Conservation (phyloP, 1,140 invertebrate genomes). For the Hycleus cichorii region DNA sequence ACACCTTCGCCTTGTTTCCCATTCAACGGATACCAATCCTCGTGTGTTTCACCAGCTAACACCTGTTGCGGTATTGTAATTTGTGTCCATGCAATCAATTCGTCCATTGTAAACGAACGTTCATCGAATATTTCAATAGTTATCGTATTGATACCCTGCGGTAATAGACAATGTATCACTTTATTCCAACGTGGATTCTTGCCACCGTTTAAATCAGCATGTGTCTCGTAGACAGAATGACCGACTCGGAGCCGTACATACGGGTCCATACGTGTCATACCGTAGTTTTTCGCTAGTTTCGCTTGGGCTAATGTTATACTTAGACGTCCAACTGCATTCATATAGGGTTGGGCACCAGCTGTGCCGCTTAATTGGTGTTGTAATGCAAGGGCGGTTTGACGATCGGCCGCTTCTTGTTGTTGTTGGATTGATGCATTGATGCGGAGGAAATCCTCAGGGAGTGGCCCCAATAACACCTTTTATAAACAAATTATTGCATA, state of each 20-base stretch:
- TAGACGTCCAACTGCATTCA: conserved; percentile 62
- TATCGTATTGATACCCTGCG: conserved; percentile 78
- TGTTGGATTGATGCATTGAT: conserved; percentile 48
- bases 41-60: conserved; percentile 78
- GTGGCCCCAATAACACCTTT: conserved; percentile 68
- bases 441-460: conserved; percentile 76
- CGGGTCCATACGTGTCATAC: conserved; percentile 92
- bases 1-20: conserved; percentile 89
- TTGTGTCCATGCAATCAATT: conserved; percentile 88
- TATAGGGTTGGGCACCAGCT: conserved; percentile 13
- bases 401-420: conserved; percentile 67
- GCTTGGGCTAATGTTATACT: conserved; percentile 80
- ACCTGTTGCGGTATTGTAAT: conserved; percentile 76
- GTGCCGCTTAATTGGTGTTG: conserved; percentile 62
- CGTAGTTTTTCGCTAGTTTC: conserved; percentile 94
- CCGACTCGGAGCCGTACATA: conserved; percentile 89
- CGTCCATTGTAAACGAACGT: conserved; percentile 91
- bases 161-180: conserved; percentile 80
- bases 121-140: conserved; percentile 96
- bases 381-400: conserved; percentile 69
- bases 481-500: not conserved
- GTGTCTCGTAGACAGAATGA: conserved; percentile 90
- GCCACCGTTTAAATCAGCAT: conserved; percentile 89
- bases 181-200: conserved; percentile 95
- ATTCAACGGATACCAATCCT: conserved; percentile 88